phyloP scores from a whole-genome alignment of 2,797 vertebrate species.

The Thaleichthys pacificus region DNA sequence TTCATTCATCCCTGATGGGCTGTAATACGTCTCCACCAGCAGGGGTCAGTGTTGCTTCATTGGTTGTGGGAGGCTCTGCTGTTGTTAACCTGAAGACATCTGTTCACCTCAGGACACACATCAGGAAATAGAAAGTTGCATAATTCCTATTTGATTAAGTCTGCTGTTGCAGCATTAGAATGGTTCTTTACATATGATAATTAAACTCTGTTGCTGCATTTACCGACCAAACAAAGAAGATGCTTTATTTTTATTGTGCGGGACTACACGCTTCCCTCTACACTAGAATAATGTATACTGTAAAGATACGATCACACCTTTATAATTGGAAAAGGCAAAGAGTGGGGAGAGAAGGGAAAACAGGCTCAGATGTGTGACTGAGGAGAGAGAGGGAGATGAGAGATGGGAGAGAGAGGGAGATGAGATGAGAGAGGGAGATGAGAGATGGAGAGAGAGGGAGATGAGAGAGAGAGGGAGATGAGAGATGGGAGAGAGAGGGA shows the following conservation, averaged over 20 bases:
- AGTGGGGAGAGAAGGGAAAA: conserved; percentile 47
- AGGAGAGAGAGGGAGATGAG: conserved; percentile 35
- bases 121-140: conserved; percentile 32
- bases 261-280: conserved; percentile 38
- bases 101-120: not conserved
- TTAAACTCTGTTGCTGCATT: conserved; percentile 45
- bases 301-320: conserved; percentile 66
- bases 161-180: conserved; percentile 10
- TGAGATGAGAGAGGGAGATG: not conserved
- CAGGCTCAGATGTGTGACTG: conserved; percentile 31
- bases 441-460: too few relatives aligned
- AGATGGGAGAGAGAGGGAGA: conserved; percentile 35
- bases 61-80: not conserved
- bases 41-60: conserved; percentile 69
- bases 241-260: conserved; percentile 1
- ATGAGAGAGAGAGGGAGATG: not conserved
- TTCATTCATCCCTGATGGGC: conserved; percentile 10
- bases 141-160: conserved; percentile 23
- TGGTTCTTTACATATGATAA: conserved; percentile 50
- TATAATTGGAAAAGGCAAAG: conserved; percentile 75
- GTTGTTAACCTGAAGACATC: conserved; percentile 31
- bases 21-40: conserved; percentile 33
- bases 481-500: not conserved
- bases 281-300: conserved; percentile 19
- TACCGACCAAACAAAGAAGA: conserved; percentile 44